Conservation (phyloP, 2,113 vertebrate species). For the Sylvietta virens region DNA sequence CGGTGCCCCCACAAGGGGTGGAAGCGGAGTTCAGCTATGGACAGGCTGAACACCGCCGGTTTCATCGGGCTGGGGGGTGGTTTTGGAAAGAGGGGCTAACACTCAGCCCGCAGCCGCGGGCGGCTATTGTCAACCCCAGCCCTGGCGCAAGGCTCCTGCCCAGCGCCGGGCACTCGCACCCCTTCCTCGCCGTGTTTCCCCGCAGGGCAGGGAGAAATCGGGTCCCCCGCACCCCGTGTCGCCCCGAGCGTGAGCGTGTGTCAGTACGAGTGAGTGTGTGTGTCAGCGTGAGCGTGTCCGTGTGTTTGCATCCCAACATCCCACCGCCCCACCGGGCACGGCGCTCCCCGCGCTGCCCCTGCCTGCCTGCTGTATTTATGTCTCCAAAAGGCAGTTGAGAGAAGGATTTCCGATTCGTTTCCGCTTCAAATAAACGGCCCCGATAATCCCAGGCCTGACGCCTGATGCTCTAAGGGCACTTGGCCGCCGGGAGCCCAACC, state of each 20-base stretch:
- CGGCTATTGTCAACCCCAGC: constrained; percentile 15
- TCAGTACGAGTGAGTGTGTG: neutral
- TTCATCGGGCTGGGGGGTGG: neutral
- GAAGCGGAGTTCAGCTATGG: neutral
- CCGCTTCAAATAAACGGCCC: constrained; percentile 73
- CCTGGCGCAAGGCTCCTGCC: neutral
- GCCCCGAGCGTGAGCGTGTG: neutral
- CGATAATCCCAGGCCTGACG: constrained; percentile 69
- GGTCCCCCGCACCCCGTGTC: neutral
- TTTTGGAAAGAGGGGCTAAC: neutral
- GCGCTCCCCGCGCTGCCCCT: neutral
- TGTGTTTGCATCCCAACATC: neutral
- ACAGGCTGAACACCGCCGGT: neutral
- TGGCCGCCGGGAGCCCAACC: neutral
- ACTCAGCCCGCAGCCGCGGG: neutral
- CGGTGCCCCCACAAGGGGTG: no score
- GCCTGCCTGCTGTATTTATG: neutral
- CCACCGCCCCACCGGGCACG: neutral
- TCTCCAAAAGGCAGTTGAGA: constrained; percentile 59
- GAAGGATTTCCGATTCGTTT: constrained; percentile 78
- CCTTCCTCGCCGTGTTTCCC: neutral
- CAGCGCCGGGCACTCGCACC: neutral
- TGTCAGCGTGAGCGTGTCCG: neutral
- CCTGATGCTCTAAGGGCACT: constrained; percentile 57
- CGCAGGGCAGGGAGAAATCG: neutral